Base-by-base conservation (phyloP, 2,113 vertebrate species). In the Sarotherodon lohbergeri region DNA sequence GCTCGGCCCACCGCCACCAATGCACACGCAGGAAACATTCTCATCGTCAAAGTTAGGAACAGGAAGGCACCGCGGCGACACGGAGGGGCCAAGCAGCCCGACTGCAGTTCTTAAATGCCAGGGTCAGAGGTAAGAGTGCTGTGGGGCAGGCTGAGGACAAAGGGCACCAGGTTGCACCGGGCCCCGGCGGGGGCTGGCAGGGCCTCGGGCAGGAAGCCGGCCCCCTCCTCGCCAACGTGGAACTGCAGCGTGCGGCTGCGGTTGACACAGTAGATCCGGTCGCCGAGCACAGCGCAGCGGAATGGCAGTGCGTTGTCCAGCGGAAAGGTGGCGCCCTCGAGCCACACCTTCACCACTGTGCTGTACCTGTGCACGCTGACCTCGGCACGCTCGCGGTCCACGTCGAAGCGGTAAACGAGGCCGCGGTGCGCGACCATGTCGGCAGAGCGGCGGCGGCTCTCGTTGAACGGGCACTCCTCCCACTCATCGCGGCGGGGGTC, bases 391-490 rank as follows among this genome's bases (percentile, higher is more conserved):
- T 96, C 93, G 0, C 96, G 95, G 86, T 97, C 96, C 71, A 98
- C 95, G 1, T 99, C 98, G 0, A 99, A 98, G 86, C 98, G 97
- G 94, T 98, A 98, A 86, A 99, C 94, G 93, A 96, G 97, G 90
- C 94, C 96, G 78, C 96, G 96, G 76, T 97, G 96, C 34, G 97
- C 97, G 88, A 99, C 98, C 98, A 99, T 98, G 93, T 97, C 97
- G 0, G 97, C 93, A 2, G 98, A 97, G 43, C 97, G 97, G 17
- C 96, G 94, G 6, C 97, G 96, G 94, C 98, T 98, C 95, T 97
- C 97, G 91, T 97, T 98, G 93, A 97, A 97, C 1, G 98, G 98
- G n/a, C 98, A 98, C 90, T 98, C 98, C 86, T 98, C 97, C 98
- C 98, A 99, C 93, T 98, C 98, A 0, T 98, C 97, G 3, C 97